These are phyloP conservation scores for Drosophila seclusa DNA, from an alignment of 2,888 invertebrate species.

Conservation along the genomic window DNA sequence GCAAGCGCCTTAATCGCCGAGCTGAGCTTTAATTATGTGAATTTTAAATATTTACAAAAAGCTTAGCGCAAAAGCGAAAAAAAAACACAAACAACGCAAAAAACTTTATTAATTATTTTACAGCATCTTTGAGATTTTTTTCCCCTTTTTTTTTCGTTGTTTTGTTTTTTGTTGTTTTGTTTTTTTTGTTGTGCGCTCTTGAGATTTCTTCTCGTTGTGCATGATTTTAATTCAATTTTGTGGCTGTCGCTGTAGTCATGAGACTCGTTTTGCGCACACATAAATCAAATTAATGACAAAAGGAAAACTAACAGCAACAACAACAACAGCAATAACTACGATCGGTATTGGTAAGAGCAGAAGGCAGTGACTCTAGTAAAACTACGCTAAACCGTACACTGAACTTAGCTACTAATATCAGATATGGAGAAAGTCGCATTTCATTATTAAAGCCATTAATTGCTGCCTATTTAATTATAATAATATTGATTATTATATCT, in stretches of 20 bases:
- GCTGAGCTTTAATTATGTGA: slow-evolving; percentile 78
- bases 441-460: background rate
- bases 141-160: slow-evolving; percentile 26
- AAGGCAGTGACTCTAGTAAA: background rate
- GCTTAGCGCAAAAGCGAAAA: slow-evolving; percentile 61
- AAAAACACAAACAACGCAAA: slow-evolving; percentile 65
- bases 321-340: slow-evolving; percentile 11
- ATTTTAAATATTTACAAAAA: slow-evolving; percentile 80
- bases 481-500: background rate
- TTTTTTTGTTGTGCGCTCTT: slow-evolving; percentile 37
- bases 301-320: slow-evolving; percentile 28
- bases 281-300: slow-evolving; percentile 79
- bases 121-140: slow-evolving; percentile 63
- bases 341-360: background rate
- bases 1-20: slow-evolving; percentile 66
- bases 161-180: slow-evolving; percentile 33
- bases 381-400: background rate
- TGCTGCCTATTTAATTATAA: background rate
- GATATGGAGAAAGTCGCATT: slow-evolving; percentile 16
- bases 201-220: slow-evolving; percentile 38
- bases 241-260: slow-evolving; percentile 67
- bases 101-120: slow-evolving; percentile 80
- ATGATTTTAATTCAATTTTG: slow-evolving; percentile 76
- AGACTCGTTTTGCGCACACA: slow-evolving; percentile 63
- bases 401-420: background rate